phyloP scores from a whole-genome alignment of 2,797 vertebrate species.

The Poliocrania exsul region DNA sequence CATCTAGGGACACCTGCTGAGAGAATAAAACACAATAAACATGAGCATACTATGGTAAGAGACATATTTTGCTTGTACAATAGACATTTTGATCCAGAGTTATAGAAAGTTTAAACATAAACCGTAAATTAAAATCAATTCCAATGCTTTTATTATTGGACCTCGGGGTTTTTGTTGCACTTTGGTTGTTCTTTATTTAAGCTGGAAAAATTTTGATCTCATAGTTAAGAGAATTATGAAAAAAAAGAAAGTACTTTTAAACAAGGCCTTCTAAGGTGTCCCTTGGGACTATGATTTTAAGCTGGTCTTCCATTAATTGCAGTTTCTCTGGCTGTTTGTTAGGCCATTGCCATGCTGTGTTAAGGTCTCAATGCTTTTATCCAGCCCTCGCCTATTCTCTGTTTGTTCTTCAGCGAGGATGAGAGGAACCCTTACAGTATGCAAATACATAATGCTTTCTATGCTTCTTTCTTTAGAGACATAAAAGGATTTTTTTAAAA shows the following conservation, averaged over 20 bases:
- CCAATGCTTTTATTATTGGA: not conserved
- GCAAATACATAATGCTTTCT: slow-evolving; percentile 63
- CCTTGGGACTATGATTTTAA: slow-evolving; percentile 48
- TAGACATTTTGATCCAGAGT: slow-evolving; percentile 29
- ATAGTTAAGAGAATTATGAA: slow-evolving; percentile 18
- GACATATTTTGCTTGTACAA: not conserved
- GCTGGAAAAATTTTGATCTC: slow-evolving; percentile 2
- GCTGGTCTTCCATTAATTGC: slow-evolving; percentile 68
- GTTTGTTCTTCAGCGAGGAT: slow-evolving; percentile 66
- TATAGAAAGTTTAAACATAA: slow-evolving; percentile 47
- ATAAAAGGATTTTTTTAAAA: slow-evolving; percentile 54
- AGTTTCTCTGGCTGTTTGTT: slow-evolving; percentile 54
- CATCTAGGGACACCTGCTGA: slow-evolving; percentile 3
- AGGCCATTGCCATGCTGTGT: slow-evolving; percentile 45
- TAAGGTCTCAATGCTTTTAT: slow-evolving; percentile 57
- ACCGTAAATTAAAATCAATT: slow-evolving; percentile 30
- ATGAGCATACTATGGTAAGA: not conserved
- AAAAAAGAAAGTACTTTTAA: slow-evolving; percentile 44
- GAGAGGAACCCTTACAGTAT: slow-evolving; percentile 60
- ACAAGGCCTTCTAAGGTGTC: slow-evolving; percentile 37
- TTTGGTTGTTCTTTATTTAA: not conserved
- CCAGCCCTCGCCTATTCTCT: slow-evolving; percentile 29
- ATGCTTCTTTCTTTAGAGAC: slow-evolving; percentile 47
- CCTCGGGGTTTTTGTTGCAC: not conserved
- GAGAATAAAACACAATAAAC: slow-evolving; percentile 43